Percentiles rank a stretch among this genome's conserved stretches.
Evolutionary conservation across 2,113 vertebrate species (phyloP).

Genomic region (Nerophis lumbriciformis): DNA sequence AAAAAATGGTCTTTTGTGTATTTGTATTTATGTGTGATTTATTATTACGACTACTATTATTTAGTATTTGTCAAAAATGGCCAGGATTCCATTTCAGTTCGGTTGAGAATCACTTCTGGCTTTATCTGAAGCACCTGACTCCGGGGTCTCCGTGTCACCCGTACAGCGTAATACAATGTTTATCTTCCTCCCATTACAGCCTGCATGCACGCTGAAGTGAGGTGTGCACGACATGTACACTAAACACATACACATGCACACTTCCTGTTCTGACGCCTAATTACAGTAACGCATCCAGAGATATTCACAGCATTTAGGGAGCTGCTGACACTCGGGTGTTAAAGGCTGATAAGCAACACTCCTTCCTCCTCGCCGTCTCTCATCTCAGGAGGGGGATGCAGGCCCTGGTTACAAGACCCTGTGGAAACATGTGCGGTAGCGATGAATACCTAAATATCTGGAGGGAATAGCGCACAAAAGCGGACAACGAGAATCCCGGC

Average conservation of each 20-base stretch:
- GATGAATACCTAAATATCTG: conserved; percentile 57
- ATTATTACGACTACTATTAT: no score
- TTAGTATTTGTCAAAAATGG: no score
- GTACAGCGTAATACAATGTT: conserved; percentile 25
- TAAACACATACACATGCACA: conserved; percentile 5
- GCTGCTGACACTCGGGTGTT: conserved; percentile 54
- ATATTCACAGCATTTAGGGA: conserved; percentile 51
- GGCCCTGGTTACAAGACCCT: conserved; percentile 43
- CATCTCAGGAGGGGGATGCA: conserved; percentile 43
- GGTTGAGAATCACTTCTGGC: conserved; percentile 37
- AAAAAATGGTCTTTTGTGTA: no score
- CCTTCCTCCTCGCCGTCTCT: conserved; percentile 32
- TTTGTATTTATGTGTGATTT: no score
- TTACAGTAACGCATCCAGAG: conserved; percentile 44
- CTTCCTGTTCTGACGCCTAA: conserved; percentile 37
- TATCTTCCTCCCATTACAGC: conserved; percentile 29
- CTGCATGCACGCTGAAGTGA: conserved; percentile 33
- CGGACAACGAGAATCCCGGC: conserved; percentile 40
- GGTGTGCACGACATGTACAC: conserved; percentile 20
- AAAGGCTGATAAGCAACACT: conserved; percentile 59
- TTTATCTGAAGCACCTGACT: conserved; percentile 32
- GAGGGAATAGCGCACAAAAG: conserved; percentile 57
- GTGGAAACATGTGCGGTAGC: conserved; percentile 34
- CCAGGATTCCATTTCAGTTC: conserved; percentile 13
- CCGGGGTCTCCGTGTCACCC: conserved; percentile 37